Percentiles rank a stretch among this genome's conserved stretches.
Conservation (phyloP, 2,797 vertebrate genomes). For the Ctenochaetus hawaiiensis region DNA sequence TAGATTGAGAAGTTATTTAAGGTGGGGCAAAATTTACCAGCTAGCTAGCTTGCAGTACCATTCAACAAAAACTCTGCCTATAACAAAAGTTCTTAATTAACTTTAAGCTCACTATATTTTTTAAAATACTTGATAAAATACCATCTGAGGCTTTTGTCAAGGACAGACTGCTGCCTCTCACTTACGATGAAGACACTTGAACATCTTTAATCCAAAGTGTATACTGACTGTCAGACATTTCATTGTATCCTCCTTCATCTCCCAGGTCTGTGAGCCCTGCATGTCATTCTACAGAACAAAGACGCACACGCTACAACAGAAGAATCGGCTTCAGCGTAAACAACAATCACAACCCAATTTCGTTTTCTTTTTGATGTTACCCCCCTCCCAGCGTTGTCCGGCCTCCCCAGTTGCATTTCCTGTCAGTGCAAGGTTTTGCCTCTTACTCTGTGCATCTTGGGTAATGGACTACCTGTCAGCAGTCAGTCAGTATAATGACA, state of each 20-base stretch:
- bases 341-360: conserved; percentile 64
- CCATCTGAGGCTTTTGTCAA: conserved; percentile 11
- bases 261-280: conserved; percentile 24
- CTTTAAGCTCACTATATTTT: too few species aligned
- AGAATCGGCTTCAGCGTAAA: conserved; percentile 22
- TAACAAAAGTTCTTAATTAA: too few species aligned
- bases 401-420: conserved; percentile 60
- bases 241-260: conserved; percentile 26
- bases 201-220: not conserved
- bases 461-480: conserved; percentile 80
- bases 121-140: too few species aligned
- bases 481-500: conserved; percentile 79
- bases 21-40: too few species aligned
- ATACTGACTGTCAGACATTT: conserved; percentile 15
- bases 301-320: conserved; percentile 41
- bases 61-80: too few species aligned
- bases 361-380: conserved; percentile 53
- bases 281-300: conserved; percentile 40
- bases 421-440: conserved; percentile 53
- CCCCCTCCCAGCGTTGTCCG: conserved; percentile 26
- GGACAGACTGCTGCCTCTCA: not conserved
- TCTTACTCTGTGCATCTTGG: conserved; percentile 60
- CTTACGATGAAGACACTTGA: not conserved
- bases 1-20: too few species aligned
- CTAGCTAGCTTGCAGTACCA: too few species aligned